Conservation (phyloP, 2,113 vertebrate species). For the Zosterops lateralis region DNA sequence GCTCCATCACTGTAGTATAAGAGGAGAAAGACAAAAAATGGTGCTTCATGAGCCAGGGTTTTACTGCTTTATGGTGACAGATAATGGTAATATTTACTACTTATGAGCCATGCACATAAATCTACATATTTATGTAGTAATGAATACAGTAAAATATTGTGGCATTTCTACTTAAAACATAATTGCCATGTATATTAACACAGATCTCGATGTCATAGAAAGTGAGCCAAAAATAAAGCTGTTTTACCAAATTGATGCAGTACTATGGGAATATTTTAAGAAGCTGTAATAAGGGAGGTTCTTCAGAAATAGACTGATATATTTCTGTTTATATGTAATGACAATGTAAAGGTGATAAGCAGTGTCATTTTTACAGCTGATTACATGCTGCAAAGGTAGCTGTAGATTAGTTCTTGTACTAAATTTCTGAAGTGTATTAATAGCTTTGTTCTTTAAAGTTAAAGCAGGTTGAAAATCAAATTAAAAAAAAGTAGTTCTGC, state of each 20-base stretch:
- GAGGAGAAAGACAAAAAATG: background rate
- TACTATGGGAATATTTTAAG: background rate
- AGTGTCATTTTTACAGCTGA: background rate
- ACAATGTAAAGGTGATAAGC: background rate
- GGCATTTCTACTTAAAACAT: slow-evolving; percentile 18
- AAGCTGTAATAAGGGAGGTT: background rate
- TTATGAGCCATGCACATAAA: slow-evolving; percentile 8
- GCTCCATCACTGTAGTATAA: background rate
- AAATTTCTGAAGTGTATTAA: background rate
- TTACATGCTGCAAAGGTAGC: background rate
- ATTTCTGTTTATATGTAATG: background rate
- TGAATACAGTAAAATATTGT: slow-evolving; percentile 42
- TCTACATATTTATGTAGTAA: slow-evolving; percentile 40
- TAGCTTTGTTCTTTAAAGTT: background rate
- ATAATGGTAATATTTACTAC: slow-evolving; percentile 37
- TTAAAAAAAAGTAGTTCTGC: background rate
- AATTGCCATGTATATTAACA: slow-evolving; percentile 32
- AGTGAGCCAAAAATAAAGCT: slow-evolving; percentile 26
- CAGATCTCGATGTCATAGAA: background rate
- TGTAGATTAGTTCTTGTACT: background rate
- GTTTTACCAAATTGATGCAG: background rate
- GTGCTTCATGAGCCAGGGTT: background rate
- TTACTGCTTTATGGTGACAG: slow-evolving; percentile 6
- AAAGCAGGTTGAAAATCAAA: background rate
- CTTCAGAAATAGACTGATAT: background rate